Evolutionary conservation across 2,888 invertebrate species (phyloP).

Genomic region (Drosophila nr. perissopoda): DNA sequence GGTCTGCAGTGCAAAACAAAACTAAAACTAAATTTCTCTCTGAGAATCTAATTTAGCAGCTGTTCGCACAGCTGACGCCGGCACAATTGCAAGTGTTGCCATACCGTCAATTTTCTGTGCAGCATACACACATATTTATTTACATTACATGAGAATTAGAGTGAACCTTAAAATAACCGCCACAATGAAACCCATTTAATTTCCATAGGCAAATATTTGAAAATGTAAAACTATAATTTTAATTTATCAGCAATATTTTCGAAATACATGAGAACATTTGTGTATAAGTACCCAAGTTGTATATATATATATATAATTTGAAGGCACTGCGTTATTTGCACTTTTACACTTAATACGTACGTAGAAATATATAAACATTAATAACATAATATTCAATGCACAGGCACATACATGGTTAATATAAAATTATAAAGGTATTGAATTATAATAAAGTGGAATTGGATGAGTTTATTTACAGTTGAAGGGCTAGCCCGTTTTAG

Average conservation of each 20-base stretch:
- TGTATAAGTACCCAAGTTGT: conserved; percentile 15
- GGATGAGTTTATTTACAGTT: conserved; percentile 52
- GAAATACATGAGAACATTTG: not conserved
- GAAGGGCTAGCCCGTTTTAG: not conserved
- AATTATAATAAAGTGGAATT: conserved; percentile 26
- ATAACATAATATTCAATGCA: conserved; percentile 39
- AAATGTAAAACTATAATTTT: not conserved
- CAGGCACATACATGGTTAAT: conserved; percentile 53
- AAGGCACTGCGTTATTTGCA: conserved; percentile 43
- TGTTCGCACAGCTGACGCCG: conserved; percentile 44
- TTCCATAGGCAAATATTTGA: not conserved
- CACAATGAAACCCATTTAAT: not conserved
- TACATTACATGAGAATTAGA: conserved; percentile 16
- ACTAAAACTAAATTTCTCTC: conserved; percentile 35
- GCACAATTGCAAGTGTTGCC: conserved; percentile 27
- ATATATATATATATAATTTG: conserved; percentile 17
- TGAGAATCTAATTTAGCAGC: conserved; percentile 29
- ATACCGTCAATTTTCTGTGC: not conserved
- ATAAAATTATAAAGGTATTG: conserved; percentile 33
- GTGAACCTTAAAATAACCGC: conserved; percentile 6
- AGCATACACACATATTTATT: not conserved
- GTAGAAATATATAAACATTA: conserved; percentile 49
- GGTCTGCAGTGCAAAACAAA: conserved; percentile 42
- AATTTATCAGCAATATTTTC: not conserved
- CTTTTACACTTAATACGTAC: conserved; percentile 36